Percentiles rank a stretch among this genome's conserved stretches.
Evolutionary conservation across 2,888 invertebrate genomes (phyloP).

Genomic region (Agriopis marginaria): DNA sequence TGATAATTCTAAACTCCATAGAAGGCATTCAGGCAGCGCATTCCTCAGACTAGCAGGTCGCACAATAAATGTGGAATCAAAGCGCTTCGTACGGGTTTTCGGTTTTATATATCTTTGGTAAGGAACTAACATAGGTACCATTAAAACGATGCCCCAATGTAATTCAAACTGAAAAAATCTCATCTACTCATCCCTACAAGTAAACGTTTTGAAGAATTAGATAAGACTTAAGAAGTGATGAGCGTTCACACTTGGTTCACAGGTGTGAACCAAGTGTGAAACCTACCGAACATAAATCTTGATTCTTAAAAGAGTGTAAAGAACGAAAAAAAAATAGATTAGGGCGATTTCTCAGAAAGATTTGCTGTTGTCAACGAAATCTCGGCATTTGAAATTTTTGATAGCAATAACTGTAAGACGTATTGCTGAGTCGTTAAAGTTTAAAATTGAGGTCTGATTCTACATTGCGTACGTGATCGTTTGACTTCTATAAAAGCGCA

Average conservation of each 20-base stretch:
- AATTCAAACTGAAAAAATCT: no score
- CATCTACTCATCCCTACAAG: not conserved
- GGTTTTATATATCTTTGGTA: no score
- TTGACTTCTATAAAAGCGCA: conserved; percentile 55
- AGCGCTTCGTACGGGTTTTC: no score
- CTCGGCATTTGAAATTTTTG: conserved; percentile 47
- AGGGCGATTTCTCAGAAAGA: conserved; percentile 65
- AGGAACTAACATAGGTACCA: no score
- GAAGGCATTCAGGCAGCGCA: no score
- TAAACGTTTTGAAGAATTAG: not conserved
- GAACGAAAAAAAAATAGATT: conserved; percentile 67
- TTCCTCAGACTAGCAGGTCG: no score
- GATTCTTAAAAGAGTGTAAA: conserved; percentile 50
- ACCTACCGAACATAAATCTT: conserved; percentile 71
- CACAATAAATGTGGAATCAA: no score
- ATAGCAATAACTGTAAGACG: conserved; percentile 4
- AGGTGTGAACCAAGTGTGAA: no score
- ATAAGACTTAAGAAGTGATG: conserved; percentile 41
- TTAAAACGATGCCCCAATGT: no score
- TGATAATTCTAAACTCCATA: no score
- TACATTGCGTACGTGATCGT: conserved; percentile 61
- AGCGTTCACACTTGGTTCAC: conserved; percentile 68
- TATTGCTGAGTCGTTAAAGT: conserved; percentile 37
- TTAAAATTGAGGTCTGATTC: conserved; percentile 34
- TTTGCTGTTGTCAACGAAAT: conserved; percentile 52